phyloP scores from a whole-genome alignment of 1,140 invertebrate genomes.

The Sesamia nonagrioides region DNA sequence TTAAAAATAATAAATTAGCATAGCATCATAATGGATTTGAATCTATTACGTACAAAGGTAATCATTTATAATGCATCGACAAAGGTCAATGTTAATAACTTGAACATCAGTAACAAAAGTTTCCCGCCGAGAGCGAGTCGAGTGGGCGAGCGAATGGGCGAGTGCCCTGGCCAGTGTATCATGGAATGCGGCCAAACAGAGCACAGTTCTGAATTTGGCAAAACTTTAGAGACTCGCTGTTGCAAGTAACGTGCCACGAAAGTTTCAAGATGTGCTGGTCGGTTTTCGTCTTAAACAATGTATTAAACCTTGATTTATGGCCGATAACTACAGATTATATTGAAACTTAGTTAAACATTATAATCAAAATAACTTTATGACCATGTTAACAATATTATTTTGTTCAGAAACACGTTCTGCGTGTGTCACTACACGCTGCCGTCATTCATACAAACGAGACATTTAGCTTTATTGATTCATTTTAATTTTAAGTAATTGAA shows the following conservation, averaged over 20 bases:
- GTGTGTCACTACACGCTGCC: neutral
- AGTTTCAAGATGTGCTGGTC: neutral
- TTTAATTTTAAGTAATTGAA: too few relatives aligned
- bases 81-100: conserved; percentile 34
- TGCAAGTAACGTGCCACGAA: neutral
- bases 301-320: conserved; percentile 2
- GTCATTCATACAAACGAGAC: too few relatives aligned
- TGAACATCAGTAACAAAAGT: conserved; percentile 8
- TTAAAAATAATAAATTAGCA: neutral
- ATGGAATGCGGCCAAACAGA: neutral
- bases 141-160: neutral
- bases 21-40: neutral
- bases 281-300: neutral
- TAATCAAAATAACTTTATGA: conserved; percentile 15
- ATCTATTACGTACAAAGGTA: conserved; percentile 11
- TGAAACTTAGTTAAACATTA: conserved; percentile 13
- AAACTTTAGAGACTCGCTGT: neutral
- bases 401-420: neutral
- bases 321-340: neutral
- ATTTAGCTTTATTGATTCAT: too few relatives aligned
- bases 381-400: neutral
- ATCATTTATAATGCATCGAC: neutral
- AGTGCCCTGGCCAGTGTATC: neutral
- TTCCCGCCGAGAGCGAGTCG: neutral
- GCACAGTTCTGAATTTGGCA: neutral